Evolutionary conservation across 2,888 invertebrate species (phyloP), one percentile per base, ranked within the genome.

Genomic region (Thysanoteuthis rhombus): DNA sequence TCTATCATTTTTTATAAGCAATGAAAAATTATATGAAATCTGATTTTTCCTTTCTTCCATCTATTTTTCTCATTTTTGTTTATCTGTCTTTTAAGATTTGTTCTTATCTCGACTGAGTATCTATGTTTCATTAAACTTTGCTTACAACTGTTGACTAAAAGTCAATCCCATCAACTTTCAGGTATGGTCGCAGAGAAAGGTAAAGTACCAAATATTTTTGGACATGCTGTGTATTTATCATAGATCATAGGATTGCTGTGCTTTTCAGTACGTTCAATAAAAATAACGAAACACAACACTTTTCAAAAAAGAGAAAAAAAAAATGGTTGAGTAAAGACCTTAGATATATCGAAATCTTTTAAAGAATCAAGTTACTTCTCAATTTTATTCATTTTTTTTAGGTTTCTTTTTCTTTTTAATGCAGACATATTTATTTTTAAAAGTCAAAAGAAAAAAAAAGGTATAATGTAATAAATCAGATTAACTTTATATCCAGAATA

Each of bases 171-270:
- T 75, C 75, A 75, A 75, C 75, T 75, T 75, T 75, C 75, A 75
- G 75, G 75, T 75, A 75, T 75, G 75, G 75, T 75, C 36, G 75
- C 75, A 75, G 75, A 75, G 75, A 75, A 75, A 75, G 75, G 75
- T 75, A 75, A 75, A 75, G 75, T 75, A 75, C 75, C 75, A 75
- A 75, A 75, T 75, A n/a, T n/a, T 75, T 75, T 75, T 75, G n/a
- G 75, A 75, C 75, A 75, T 75, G 75, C 75, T 75, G 75, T 75
- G 75, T 75, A 75, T 75, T 75, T 75, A 75, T n/a, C 36, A 36
- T 75, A 75, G 75, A 75, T n/a, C n/a, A 75, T 75, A 75, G 75
- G 75, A n/a, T 75, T 75, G 75, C 75, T 75, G 75, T 75, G 75
- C 75, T 75, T 75, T 75, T 75, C n/a, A 75, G 75, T 75, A n/a